These are phyloP conservation scores for Mimas tiliae DNA, from an alignment of 2,888 invertebrate genomes.

Conservation along the genomic window DNA sequence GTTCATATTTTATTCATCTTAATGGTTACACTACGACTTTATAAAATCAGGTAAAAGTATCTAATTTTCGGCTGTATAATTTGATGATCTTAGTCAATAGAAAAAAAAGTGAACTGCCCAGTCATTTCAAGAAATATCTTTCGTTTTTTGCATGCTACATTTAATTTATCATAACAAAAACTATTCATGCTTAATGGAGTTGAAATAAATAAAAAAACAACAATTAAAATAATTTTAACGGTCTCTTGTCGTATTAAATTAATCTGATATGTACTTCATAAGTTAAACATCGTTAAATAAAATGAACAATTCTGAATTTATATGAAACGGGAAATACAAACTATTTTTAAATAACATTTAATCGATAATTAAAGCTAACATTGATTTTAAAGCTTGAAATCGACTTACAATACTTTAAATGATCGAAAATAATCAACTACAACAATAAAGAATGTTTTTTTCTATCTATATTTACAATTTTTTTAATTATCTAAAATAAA, in stretches of 20 bases:
- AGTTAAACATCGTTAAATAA: not conserved
- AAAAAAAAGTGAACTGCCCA: not conserved
- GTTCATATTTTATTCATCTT: constrained; percentile 1
- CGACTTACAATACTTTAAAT: constrained; percentile 61
- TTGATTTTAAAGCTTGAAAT: constrained; percentile 83
- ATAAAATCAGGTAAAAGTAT: too few relatives aligned
- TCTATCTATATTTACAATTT: constrained; percentile 18
- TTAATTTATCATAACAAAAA: not conserved
- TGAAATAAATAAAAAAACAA: constrained; percentile 15
- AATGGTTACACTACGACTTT: not conserved
- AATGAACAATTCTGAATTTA: not conserved
- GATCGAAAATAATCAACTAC: constrained; percentile 33
- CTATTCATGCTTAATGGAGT: not conserved
- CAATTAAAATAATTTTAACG: constrained; percentile 25
- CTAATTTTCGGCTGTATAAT: not conserved
- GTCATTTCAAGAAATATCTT: not conserved
- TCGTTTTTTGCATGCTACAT: not conserved
- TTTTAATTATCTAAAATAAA: not conserved
- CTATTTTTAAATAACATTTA: constrained; percentile 59
- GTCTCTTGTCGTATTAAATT: constrained; percentile 35
- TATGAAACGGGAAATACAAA: constrained; percentile 17
- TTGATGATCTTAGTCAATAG: not conserved
- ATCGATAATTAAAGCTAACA: constrained; percentile 81
- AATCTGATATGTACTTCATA: constrained; percentile 49
- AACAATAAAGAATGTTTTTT: constrained; percentile 30